These are phyloP conservation scores for Petrocephalus microphthalmus DNA, from an alignment of 2,113 vertebrate species.

Conservation along the genomic window DNA sequence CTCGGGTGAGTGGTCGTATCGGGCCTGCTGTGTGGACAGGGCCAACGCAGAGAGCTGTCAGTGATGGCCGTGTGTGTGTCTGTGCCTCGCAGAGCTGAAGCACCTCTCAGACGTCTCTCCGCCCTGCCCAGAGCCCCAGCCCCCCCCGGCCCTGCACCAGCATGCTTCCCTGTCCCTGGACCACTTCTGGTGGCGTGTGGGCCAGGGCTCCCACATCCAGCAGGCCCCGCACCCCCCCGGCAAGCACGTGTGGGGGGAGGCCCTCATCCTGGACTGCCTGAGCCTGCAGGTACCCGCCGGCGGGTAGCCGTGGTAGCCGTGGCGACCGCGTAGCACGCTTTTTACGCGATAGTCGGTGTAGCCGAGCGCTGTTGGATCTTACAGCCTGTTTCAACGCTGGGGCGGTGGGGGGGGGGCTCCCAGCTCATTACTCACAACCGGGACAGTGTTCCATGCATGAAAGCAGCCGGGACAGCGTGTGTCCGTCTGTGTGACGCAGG, in stretches of 20 bases:
- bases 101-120: slow-evolving; percentile 53
- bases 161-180: slow-evolving; percentile 74
- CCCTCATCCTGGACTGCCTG: slow-evolving; percentile 80
- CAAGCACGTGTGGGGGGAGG: slow-evolving; percentile 96
- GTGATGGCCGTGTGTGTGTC: neutral
- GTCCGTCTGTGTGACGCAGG: slow-evolving; percentile 59
- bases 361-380: neutral
- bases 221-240: slow-evolving; percentile 85
- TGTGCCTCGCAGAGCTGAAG: slow-evolving; percentile 51
- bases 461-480: neutral
- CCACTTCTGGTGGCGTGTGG: slow-evolving; percentile 94
- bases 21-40: neutral
- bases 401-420: neutral
- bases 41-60: neutral
- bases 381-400: neutral
- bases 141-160: slow-evolving; percentile 74
- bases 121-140: slow-evolving; percentile 64
- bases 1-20: neutral
- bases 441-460: neutral
- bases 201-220: slow-evolving; percentile 92
- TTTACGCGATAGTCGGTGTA: neutral
- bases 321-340: neutral
- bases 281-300: slow-evolving; percentile 70
- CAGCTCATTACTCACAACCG: neutral
- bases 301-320: neutral